These are phyloP conservation scores for Cantharis flavilabris DNA, from an alignment of 2,888 invertebrate genomes.

Conservation along the genomic window DNA sequence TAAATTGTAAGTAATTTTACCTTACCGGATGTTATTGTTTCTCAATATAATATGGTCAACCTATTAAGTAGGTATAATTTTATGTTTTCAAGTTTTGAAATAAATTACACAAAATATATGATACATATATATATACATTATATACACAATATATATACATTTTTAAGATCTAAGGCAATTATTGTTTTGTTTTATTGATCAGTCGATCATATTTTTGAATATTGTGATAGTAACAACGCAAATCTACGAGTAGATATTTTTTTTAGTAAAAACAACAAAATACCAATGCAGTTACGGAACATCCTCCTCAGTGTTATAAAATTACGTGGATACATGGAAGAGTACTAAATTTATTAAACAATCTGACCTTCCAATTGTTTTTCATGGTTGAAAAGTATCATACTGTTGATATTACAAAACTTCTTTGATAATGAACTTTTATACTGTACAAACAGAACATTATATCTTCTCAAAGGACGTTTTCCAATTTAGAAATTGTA, in stretches of 20 bases:
- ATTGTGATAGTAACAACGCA: too few relatives aligned
- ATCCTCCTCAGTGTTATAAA: neutral
- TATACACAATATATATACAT: too few relatives aligned
- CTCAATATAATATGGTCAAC: neutral
- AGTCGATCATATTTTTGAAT: too few relatives aligned
- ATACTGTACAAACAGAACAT: neutral
- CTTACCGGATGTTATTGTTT: neutral
- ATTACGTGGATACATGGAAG: neutral
- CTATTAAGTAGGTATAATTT: neutral
- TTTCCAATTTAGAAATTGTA: neutral
- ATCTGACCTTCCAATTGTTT: neutral
- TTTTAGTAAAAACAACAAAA: neutral
- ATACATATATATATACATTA: too few relatives aligned
- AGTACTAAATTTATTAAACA: neutral
- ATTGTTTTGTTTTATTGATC: too few relatives aligned
- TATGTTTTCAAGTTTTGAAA: neutral
- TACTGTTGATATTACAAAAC: neutral
- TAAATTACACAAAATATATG: neutral
- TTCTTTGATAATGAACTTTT: neutral
- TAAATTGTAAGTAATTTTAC: neutral
- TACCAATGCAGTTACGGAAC: neutral
- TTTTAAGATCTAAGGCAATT: too few relatives aligned
- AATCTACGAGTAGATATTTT: neutral
- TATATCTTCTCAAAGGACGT: neutral
- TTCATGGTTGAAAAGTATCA: slow-evolving; percentile 2